A percentile compares a stretch with the other conserved stretches of the same genome.
Conservation (phyloP, 2,113 vertebrate species). For the Rhea pennata region DNA sequence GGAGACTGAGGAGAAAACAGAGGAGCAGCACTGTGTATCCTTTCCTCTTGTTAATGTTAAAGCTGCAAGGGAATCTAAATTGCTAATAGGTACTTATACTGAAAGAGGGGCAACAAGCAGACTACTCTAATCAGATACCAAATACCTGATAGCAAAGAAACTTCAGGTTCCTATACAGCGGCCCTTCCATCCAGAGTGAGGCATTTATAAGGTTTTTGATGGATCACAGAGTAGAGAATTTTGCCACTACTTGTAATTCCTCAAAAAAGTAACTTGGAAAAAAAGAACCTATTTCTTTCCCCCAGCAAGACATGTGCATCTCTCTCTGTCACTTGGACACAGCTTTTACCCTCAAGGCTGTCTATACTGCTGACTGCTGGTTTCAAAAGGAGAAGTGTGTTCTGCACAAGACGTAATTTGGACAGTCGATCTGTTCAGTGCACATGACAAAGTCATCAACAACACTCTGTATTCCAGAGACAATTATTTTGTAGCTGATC, state of each 20-base stretch:
- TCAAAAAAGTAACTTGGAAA: neutral
- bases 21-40: neutral
- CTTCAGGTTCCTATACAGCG: neutral
- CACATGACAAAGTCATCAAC: conserved; percentile 82
- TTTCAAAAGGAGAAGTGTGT: conserved; percentile 78
- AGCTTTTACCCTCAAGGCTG: conserved; percentile 72
- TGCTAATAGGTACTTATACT: neutral
- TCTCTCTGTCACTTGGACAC: neutral
- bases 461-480: conserved; percentile 72
- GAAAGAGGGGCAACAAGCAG: neutral
- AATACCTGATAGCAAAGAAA: neutral
- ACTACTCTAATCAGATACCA: neutral
- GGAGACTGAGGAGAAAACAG: neutral
- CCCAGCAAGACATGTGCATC: neutral
- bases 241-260: neutral
- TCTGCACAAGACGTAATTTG: conserved; percentile 75
- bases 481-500: conserved; percentile 78
- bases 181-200: neutral
- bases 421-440: conserved; percentile 63
- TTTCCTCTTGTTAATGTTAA: neutral
- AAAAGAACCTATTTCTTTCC: neutral
- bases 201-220: neutral
- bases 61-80: neutral
- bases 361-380: conserved; percentile 72
- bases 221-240: neutral